phyloP scores from a whole-genome alignment of 1,140 invertebrate genomes.

The Apis florea region DNA sequence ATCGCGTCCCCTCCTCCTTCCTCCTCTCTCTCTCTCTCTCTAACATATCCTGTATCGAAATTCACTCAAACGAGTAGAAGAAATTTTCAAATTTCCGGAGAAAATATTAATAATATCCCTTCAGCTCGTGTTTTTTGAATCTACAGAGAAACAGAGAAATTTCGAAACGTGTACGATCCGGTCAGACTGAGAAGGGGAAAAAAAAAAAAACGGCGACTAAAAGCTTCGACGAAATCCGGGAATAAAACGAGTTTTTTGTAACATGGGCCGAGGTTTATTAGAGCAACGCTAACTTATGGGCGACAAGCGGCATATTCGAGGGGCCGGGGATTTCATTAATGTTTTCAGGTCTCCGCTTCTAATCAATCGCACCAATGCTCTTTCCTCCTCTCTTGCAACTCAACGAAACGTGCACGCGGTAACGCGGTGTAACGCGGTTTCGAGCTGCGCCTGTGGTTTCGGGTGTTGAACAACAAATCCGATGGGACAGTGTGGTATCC shows the following conservation, averaged over 20 bases:
- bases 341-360: conserved; percentile 53
- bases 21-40: too few species aligned
- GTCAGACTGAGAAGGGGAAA: too few species aligned
- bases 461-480: conserved; percentile 62
- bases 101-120: too few species aligned
- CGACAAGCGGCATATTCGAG: not conserved
- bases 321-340: conserved; percentile 54
- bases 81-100: too few species aligned
- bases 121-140: too few species aligned
- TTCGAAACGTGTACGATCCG: too few species aligned
- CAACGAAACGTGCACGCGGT: conserved; percentile 57
- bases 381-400: conserved; percentile 43
- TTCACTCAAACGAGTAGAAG: too few species aligned
- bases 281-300: conserved; percentile 10
- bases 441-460: conserved; percentile 55
- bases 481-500: conserved; percentile 40
- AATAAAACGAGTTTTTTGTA: not conserved
- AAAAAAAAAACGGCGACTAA: too few species aligned
- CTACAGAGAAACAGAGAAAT: too few species aligned
- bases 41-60: too few species aligned
- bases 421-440: conserved; percentile 62
- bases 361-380: conserved; percentile 59
- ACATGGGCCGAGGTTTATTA: not conserved
- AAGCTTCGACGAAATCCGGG: not conserved
- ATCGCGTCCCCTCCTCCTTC: too few species aligned